These are phyloP conservation scores for Paradoxurus hermaphroditus DNA, from an alignment of 2,113 vertebrate genomes.

Conservation along the genomic window DNA sequence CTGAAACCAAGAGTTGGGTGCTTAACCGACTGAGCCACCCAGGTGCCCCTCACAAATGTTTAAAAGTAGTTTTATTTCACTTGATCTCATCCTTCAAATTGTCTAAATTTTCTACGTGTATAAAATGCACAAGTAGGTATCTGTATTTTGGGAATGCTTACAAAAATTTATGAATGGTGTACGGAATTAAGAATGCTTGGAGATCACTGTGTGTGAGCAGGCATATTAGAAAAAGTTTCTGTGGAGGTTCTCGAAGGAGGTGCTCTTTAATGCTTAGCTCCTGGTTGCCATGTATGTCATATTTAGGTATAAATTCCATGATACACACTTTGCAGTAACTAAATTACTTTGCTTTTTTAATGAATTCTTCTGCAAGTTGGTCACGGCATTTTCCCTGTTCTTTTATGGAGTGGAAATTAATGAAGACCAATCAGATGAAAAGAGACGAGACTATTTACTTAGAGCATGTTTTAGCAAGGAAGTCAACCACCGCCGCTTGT, in stretches of 20 bases:
- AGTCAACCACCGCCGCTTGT: background rate
- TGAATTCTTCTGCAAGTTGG: background rate
- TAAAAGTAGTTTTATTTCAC: background rate
- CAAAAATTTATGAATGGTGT: background rate
- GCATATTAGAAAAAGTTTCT: background rate
- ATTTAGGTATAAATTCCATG: constrained; percentile 7
- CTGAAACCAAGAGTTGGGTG: too few relatives aligned
- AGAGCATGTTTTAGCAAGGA: background rate
- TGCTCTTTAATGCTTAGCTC: background rate
- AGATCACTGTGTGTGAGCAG: background rate
- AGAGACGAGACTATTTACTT: background rate
- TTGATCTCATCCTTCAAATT: background rate
- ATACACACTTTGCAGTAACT: background rate
- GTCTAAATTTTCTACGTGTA: background rate
- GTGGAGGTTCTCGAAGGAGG: background rate
- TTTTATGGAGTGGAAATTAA: background rate
- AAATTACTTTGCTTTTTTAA: constrained; percentile 8
- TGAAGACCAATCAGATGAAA: background rate
- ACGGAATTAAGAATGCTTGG: background rate
- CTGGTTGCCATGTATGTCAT: background rate
- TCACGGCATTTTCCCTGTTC: background rate
- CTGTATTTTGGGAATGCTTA: background rate
- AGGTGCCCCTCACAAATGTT: background rate
- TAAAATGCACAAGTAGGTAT: background rate
- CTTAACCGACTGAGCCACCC: too few relatives aligned